Conservation (phyloP, 1,140 invertebrate species). For the Philopotamus ludificatus region DNA sequence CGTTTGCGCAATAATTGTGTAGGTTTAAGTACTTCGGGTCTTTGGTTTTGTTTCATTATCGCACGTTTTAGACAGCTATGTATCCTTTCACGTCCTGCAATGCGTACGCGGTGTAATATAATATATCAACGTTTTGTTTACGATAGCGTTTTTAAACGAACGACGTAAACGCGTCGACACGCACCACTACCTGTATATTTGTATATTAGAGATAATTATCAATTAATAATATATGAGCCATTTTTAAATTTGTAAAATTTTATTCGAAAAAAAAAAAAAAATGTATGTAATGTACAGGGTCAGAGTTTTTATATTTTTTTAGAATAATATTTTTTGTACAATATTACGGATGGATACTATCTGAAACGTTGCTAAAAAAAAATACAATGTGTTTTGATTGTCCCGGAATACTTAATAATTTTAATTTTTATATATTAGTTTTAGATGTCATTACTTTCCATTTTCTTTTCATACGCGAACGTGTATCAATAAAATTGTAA, state of each 20-base stretch:
- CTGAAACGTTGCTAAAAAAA: conserved; percentile 26
- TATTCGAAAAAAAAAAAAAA: not conserved
- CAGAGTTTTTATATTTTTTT: conserved; percentile 29
- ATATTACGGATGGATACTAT: conserved; percentile 8
- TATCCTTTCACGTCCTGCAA: not conserved
- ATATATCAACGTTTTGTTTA: no score
- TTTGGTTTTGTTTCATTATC: conserved; percentile 15
- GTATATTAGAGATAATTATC: conserved; percentile 16
- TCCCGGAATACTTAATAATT: conserved; percentile 18
- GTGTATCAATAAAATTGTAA: not conserved
- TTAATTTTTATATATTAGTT: not conserved
- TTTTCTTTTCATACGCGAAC: not conserved
- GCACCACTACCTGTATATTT: not conserved
- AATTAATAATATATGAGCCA: not conserved
- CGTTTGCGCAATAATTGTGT: conserved; percentile 5
- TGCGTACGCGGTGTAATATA: no score
- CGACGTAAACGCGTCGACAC: not conserved
- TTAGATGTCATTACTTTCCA: not conserved
- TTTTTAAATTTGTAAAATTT: not conserved
- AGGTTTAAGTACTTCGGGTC: conserved; percentile 24
- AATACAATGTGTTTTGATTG: no score
- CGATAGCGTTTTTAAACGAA: not conserved
- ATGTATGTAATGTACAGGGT: no score
- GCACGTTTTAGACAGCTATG: conserved; percentile 27
- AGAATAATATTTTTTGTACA: not conserved